phyloP scores from a whole-genome alignment of 53 echinoderm and acorn worm genomes.

The Actinopyga echinites region DNA sequence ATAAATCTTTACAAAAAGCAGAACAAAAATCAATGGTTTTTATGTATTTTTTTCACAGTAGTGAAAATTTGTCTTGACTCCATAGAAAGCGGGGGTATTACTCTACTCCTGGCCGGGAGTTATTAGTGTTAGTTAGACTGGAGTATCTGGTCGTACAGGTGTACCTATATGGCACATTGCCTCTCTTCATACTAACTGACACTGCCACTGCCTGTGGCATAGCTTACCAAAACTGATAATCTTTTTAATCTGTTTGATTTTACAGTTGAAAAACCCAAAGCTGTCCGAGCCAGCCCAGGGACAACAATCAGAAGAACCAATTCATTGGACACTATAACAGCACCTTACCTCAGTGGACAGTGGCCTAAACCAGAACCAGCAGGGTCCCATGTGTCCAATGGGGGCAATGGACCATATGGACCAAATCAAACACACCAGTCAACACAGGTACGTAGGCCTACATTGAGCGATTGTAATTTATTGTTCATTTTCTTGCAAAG shows the following conservation, averaged over 20 bases:
- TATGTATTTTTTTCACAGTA: too few relatives aligned
- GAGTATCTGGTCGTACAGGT: too few relatives aligned
- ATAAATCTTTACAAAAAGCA: too few relatives aligned
- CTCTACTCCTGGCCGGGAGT: too few relatives aligned
- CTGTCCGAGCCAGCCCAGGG: conserved; percentile 84
- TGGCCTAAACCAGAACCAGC: conserved; percentile 79
- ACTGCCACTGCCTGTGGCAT: too few relatives aligned
- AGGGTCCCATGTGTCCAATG: conserved; percentile 21
- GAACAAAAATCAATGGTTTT: too few relatives aligned
- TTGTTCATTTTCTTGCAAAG: neutral
- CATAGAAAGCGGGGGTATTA: too few relatives aligned
- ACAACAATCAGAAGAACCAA: conserved; percentile 80
- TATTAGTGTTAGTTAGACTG: too few relatives aligned
- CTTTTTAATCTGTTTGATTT: conserved; percentile 11
- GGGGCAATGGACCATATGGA: conserved; percentile 61
- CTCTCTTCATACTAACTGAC: too few relatives aligned
- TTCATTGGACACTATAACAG: conserved; percentile 89
- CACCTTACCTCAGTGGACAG: conserved; percentile 78
- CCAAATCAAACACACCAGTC: conserved; percentile 90
- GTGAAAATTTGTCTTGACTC: too few relatives aligned
- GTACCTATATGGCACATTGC: too few relatives aligned
- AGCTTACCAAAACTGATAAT: too few relatives aligned
- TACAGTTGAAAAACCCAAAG: conserved; percentile 94
- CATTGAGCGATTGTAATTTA: neutral
- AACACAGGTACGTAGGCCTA: conserved; percentile 78